Evolutionary conservation across 2,113 vertebrate genomes (phyloP).

Genomic region (Arothron firmamentum): DNA sequence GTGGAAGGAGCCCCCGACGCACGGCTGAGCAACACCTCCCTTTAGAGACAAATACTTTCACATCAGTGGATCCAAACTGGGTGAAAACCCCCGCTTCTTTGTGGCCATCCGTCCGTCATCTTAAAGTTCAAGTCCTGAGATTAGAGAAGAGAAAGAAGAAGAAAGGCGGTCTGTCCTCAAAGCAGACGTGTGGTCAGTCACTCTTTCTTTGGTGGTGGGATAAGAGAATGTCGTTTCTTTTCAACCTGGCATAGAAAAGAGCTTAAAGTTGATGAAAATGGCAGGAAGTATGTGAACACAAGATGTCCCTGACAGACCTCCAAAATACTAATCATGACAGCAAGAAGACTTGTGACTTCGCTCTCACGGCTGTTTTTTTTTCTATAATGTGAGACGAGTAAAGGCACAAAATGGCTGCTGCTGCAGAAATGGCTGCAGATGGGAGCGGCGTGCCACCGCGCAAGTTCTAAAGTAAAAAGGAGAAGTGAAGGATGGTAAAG

Average conservation of each 20-base stretch:
- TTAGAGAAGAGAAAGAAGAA: no score
- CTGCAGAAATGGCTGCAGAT: slow-evolving; percentile 56
- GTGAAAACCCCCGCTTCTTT: no score
- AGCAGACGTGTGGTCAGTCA: background rate
- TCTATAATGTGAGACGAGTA: slow-evolving; percentile 20
- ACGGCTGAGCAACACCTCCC: no score
- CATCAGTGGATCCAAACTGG: no score
- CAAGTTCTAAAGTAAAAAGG: slow-evolving; percentile 47
- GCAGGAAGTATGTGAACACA: slow-evolving; percentile 49
- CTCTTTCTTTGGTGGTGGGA: background rate
- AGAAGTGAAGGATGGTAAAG: slow-evolving; percentile 41
- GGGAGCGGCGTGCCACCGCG: slow-evolving; percentile 45
- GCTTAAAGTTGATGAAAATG: slow-evolving; percentile 51
- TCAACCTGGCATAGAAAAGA: slow-evolving; percentile 37
- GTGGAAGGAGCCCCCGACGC: no score
- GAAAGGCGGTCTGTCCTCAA: no score
- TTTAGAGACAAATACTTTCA: no score
- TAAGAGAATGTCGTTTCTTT: background rate
- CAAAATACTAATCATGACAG: slow-evolving; percentile 60
- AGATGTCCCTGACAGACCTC: slow-evolving; percentile 62
- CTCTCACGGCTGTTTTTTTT: slow-evolving; percentile 41
- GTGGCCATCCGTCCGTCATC: background rate
- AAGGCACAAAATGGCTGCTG: slow-evolving; percentile 63
- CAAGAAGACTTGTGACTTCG: slow-evolving; percentile 48
- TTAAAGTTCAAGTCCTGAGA: background rate